Percentiles rank a stretch among this genome's conserved stretches.
These are phyloP conservation scores for Synchiropus splendidus DNA, from an alignment of 2,113 vertebrate genomes.

Conservation along the genomic window DNA sequence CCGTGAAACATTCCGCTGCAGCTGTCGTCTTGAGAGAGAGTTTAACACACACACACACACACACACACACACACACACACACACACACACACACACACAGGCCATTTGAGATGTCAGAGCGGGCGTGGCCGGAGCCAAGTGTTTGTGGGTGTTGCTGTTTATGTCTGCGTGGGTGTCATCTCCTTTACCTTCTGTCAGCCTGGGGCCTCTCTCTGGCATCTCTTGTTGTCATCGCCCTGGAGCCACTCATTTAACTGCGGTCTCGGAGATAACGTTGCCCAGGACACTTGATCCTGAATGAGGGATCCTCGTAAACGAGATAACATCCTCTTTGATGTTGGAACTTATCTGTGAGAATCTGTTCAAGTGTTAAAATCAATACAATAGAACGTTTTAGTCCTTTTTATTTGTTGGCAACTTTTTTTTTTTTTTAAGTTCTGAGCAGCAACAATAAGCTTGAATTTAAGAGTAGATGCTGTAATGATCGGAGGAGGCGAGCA, in stretches of 20 bases:
- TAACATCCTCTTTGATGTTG: conserved; percentile 1
- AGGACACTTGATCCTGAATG: conserved; percentile 1
- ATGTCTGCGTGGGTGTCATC: conserved; percentile 4
- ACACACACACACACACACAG: too few relatives aligned
- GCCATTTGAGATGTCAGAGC: conserved; percentile 22
- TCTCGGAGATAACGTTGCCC: conserved; percentile 22
- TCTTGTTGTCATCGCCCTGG: conserved; percentile 7
- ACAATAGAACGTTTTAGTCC: not conserved
- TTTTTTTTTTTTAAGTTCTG: not conserved
- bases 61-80: too few relatives aligned
- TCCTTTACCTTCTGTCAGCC: conserved; percentile 11
- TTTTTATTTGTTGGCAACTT: too few relatives aligned
- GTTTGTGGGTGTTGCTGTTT: conserved; percentile 22
- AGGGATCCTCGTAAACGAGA: conserved; percentile 12
- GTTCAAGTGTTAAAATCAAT: not conserved
- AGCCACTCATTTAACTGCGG: conserved; percentile 2
- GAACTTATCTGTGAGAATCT: not conserved
- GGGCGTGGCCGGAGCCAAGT: conserved; percentile 23
- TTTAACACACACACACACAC: conserved; percentile 19
- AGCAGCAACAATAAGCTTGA: not conserved
- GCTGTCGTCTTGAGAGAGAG: conserved; percentile 28
- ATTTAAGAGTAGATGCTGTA: not conserved
- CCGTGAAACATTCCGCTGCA: conserved; percentile 26
- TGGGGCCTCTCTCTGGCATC: conserved; percentile 9
- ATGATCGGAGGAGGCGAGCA: too few relatives aligned